These are phyloP conservation scores for Uloborus diversus DNA, from an alignment of 1,140 invertebrate genomes.

Conservation along the genomic window DNA sequence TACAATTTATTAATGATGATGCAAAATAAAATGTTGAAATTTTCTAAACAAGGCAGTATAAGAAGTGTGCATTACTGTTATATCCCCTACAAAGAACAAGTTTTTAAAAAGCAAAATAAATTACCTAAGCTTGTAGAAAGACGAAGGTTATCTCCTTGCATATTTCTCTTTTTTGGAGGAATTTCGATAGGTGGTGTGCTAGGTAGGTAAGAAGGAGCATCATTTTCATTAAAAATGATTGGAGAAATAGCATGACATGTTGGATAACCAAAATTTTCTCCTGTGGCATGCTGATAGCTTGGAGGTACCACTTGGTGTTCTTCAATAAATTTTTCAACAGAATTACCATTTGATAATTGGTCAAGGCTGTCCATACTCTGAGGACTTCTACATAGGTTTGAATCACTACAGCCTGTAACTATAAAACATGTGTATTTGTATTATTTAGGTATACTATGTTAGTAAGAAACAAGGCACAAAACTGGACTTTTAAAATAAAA, in stretches of 20 bases:
- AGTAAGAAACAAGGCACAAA: too few relatives aligned
- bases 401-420: constrained; percentile 38
- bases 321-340: constrained; percentile 46
- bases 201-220: not conserved
- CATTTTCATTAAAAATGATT: not conserved
- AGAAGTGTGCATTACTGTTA: not conserved
- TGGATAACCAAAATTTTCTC: constrained; percentile 41
- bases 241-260: constrained; percentile 21
- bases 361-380: constrained; percentile 45
- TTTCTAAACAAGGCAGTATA: not conserved
- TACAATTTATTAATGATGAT: too few relatives aligned
- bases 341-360: constrained; percentile 41
- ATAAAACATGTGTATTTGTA: not conserved
- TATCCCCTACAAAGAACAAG: not conserved
- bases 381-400: constrained; percentile 33
- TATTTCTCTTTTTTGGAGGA: constrained; percentile 47
- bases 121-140: constrained; percentile 47
- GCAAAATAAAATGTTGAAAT: too few relatives aligned
- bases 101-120: not conserved
- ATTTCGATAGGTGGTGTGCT: constrained; percentile 49
- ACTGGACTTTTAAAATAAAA: too few relatives aligned
- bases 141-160: constrained; percentile 18
- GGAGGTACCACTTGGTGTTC: constrained; percentile 50
- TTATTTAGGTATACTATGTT: too few relatives aligned
- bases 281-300: constrained; percentile 54